Base-by-base conservation (phyloP, 2,797 vertebrate genomes). In the Xenops minutus region DNA sequence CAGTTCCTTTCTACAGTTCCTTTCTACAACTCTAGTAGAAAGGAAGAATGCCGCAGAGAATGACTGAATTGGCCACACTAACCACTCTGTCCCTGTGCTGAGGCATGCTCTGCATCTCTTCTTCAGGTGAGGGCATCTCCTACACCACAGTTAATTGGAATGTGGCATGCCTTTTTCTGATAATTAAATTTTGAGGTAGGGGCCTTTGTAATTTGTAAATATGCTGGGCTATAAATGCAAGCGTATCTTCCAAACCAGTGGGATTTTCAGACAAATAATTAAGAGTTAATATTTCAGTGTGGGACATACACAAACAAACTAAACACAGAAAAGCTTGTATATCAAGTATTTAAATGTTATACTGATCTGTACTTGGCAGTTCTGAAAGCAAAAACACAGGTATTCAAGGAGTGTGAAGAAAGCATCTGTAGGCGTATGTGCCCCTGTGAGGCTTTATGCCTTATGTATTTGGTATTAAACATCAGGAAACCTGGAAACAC, bases 61-160 rank as follows among this genome's bases (percentile, higher is more conserved):
- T 52, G 41, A 52, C 13, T 1, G 3, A 2, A 51, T 26, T 7
- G 1, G 26, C 22, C 32, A 22, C 0, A 0, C 6, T 66, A 63
- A 30, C 26, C 6, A 1, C 67, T 64, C 24, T 78, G 34, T 41
- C 20, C 17, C 20, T 66, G 32, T 90, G 34, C n/a, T 0, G 0
- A 58, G 52, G 15, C 4, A 3, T 19, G 37, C 22, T 81, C 21
- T 48, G 29, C 26, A 6, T 43, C 39, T 64, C 41, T 34, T 68
- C 36, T 30, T 84, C 17, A 8, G 27, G n/a, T 87, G 46, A 48
- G 39, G n/a, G 34, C 21, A 48, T 78, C 30, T 72, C 54, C 58
- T 91, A 51, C 6, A 18, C 52, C 43, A 22, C 0, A 0, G 29
- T 69, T 74, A 55, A 13, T 12, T 85, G 66, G 30, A 81, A 63